Percentiles rank a stretch among this genome's conserved stretches.
phyloP scores from a whole-genome alignment of 2,888 invertebrate species.

The Nymphalis polychloros region DNA sequence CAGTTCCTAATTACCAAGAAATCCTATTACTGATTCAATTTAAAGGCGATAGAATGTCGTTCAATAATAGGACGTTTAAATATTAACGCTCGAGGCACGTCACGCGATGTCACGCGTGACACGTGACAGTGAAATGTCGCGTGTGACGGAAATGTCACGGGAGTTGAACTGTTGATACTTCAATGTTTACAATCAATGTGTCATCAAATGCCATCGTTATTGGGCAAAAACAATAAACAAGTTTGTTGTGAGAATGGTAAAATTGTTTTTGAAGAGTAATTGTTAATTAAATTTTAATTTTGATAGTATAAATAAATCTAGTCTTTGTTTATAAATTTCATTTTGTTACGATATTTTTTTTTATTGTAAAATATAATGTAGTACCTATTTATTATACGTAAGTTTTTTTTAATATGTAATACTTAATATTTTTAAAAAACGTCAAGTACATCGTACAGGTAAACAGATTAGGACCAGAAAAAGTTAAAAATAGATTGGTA shows the following conservation, averaged over 20 bases:
- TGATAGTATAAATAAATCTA: background rate
- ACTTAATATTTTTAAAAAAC: too few species aligned
- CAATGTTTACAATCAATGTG: slow-evolving; percentile 14
- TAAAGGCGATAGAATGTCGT: slow-evolving; percentile 47
- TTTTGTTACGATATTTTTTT: too few species aligned
- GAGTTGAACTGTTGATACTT: slow-evolving; percentile 24
- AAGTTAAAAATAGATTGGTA: too few species aligned
- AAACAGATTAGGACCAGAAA: too few species aligned
- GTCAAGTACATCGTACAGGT: too few species aligned
- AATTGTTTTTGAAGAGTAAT: too few species aligned
- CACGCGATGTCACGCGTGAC: slow-evolving; percentile 64
- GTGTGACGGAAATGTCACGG: slow-evolving; percentile 60
- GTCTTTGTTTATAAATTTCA: too few species aligned
- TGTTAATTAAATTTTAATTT: too few species aligned
- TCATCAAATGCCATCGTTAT: slow-evolving; percentile 8
- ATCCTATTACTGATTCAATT: slow-evolving; percentile 46
- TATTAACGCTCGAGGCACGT: slow-evolving; percentile 63
- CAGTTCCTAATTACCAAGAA: slow-evolving; percentile 19
- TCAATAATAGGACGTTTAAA: slow-evolving; percentile 73
- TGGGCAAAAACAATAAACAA: slow-evolving; percentile 3
- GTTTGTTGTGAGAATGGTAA: background rate
- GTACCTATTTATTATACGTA: too few species aligned
- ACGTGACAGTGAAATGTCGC: slow-evolving; percentile 58
- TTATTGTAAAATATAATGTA: too few species aligned
- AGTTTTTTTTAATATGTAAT: too few species aligned